Percentiles rank a stretch among this genome's conserved stretches.
Evolutionary conservation across 2,888 invertebrate genomes (phyloP).

Genomic region (Aphelenchoides bicaudatus): DNA sequence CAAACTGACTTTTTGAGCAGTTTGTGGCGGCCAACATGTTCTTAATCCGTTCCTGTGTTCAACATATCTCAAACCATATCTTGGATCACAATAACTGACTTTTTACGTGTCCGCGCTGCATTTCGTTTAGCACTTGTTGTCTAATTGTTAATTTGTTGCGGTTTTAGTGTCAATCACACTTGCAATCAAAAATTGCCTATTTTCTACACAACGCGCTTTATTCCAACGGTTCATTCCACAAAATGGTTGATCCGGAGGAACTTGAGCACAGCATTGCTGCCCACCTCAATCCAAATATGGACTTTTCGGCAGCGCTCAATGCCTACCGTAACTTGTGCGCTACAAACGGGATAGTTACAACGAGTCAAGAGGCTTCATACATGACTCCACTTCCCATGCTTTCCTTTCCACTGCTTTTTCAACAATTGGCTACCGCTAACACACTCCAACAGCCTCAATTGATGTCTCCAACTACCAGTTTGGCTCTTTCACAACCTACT

Average conservation of each 20-base stretch:
- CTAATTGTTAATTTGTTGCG: too few species aligned
- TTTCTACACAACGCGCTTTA: not conserved
- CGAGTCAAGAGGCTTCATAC: not conserved
- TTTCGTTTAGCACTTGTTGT: too few species aligned
- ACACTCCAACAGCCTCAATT: too few species aligned
- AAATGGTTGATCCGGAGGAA: constrained; percentile 9
- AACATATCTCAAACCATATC: too few species aligned
- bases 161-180: too few species aligned
- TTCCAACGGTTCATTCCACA: too few species aligned
- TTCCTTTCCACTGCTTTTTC: constrained; percentile 12
- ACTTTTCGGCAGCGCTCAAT: not conserved
- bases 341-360: not conserved
- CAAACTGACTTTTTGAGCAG: too few species aligned
- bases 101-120: too few species aligned
- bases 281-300: not conserved
- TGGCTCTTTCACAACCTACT: not conserved
- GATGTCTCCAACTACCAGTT: constrained; percentile 3
- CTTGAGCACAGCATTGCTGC: not conserved
- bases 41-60: too few species aligned
- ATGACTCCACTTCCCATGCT: constrained; percentile 7
- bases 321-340: too few species aligned
- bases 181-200: not conserved
- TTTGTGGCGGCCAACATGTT: too few species aligned
- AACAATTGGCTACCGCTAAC: constrained; percentile 15
- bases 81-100: too few species aligned